Base-by-base conservation (phyloP, 2,797 vertebrate species). In the Diplodus puntazzo region DNA sequence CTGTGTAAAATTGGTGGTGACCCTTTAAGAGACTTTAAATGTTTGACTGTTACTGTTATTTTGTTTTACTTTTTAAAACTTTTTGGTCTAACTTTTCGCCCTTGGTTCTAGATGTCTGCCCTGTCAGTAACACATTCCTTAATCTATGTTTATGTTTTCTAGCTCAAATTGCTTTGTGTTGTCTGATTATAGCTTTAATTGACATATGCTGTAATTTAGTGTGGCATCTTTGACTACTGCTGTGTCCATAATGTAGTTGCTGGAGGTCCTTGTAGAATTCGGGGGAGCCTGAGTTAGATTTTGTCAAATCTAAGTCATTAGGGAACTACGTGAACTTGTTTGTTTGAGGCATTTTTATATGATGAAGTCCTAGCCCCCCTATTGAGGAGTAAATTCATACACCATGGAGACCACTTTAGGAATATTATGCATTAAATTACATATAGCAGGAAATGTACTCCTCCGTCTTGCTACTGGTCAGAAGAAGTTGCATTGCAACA, bases 401-500 rank as follows among this genome's bases (percentile, higher is more conserved):
- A 81, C 54, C 27, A 46, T 27, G 39, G 57, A 68, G 52, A 59
- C 34, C 42, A 54, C n/a, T 23, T 11, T 21, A 27, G 54, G 55
- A 25, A 53, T 49, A 65, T 63, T 62, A 34, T 11, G 58, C 25
- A 43, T 20, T 49, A 54, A 34, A 20, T n/a, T 18, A 46, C n/a
- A 66, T 20, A 27, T 12, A 7, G 20, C 54, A 58, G 10, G 42
- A 50, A 53, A 73, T 68, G 21, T 46, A 43, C 53, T 48, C 27
- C 21, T 48, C 14, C 1, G 17, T 54, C 49, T 45, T 45, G 39
- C 53, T 66, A 61, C 42, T 50, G 42, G 69, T 59, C 42, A 70
- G 46, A 62, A 11, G 27, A 63, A 63, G 42, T 67, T 42, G 53
- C 49, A 73, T 20, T 52, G 42, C 59, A 57, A 43, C 53, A 82